phyloP scores from a whole-genome alignment of 1,140 invertebrate species.

The Leptinotarsa defecta region DNA sequence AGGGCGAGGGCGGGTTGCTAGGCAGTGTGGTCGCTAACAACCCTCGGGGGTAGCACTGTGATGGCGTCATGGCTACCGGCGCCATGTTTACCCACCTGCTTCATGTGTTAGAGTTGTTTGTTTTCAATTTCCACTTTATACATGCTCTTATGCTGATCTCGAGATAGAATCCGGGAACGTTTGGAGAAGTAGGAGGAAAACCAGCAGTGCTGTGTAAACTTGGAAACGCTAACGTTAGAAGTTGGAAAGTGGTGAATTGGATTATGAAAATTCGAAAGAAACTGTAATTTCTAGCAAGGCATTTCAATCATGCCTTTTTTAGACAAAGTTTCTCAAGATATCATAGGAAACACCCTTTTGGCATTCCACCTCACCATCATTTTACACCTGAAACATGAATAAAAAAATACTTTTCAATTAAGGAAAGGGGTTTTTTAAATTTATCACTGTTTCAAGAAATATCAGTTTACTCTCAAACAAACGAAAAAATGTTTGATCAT shows the following conservation, averaged over 20 bases:
- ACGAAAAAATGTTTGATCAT: too few species aligned
- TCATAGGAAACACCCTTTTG: too few species aligned
- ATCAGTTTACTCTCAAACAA: too few species aligned
- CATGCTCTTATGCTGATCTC: conserved; percentile 19
- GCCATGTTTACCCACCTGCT: conserved; percentile 57
- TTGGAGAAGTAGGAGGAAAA: not conserved
- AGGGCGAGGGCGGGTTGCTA: conserved; percentile 58
- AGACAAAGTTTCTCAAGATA: too few species aligned
- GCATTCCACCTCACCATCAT: too few species aligned
- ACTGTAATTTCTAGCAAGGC: not conserved
- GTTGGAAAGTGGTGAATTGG: conserved; percentile 13
- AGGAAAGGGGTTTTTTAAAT: too few species aligned
- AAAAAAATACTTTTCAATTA: too few species aligned
- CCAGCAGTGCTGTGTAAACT: conserved; percentile 7
- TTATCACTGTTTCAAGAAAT: too few species aligned
- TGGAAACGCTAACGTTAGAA: not conserved
- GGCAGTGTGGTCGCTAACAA: conserved; percentile 58
- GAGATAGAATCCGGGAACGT: not conserved
- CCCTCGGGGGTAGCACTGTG: conserved; percentile 56
- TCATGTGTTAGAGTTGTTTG: conserved; percentile 54
- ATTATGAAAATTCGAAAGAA: not conserved
- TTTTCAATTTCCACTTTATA: conserved; percentile 54
- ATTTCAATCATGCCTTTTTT: too few species aligned
- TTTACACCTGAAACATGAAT: too few species aligned
- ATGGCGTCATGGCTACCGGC: conserved; percentile 55